A percentile compares a stretch with the other conserved stretches of the same genome.
Evolutionary conservation across 2,888 invertebrate genomes (phyloP).

Genomic region (Epiblema foenella): DNA sequence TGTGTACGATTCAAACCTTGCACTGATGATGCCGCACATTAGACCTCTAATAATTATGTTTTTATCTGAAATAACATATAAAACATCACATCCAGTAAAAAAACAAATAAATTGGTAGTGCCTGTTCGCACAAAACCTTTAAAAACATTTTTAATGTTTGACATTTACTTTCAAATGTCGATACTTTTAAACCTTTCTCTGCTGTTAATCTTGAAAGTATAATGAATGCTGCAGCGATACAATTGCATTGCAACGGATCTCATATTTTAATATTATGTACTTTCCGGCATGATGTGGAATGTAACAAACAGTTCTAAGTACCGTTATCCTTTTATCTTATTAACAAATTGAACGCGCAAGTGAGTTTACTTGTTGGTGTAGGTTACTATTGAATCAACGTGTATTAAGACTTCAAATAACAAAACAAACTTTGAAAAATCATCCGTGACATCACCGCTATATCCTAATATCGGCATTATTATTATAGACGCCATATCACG

Average conservation of each 20-base stretch:
- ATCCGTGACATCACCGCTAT: background rate
- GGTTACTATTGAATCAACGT: background rate
- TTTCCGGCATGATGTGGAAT: background rate
- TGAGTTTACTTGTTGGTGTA: background rate
- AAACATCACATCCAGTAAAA: too few species aligned
- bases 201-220: slow-evolving; percentile 13
- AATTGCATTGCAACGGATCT: background rate
- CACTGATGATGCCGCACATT: too few species aligned
- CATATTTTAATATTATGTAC: background rate
- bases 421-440: background rate
- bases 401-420: background rate
- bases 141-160: slow-evolving; percentile 3
- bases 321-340: background rate
- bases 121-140: background rate
- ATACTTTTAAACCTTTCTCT: slow-evolving; percentile 32
- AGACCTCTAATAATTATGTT: too few species aligned
- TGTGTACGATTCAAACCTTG: too few species aligned
- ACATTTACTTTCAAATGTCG: slow-evolving; percentile 28
- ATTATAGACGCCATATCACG: background rate
- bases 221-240: slow-evolving; percentile 12
- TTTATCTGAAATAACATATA: too few species aligned
- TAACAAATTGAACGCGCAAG: background rate
- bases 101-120: background rate
- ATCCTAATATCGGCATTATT: too few species aligned
- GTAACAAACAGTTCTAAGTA: slow-evolving; percentile 1